Evolutionary conservation across 1,140 invertebrate species (phyloP).

Genomic region (Daktulosphaira vitifoliae): DNA sequence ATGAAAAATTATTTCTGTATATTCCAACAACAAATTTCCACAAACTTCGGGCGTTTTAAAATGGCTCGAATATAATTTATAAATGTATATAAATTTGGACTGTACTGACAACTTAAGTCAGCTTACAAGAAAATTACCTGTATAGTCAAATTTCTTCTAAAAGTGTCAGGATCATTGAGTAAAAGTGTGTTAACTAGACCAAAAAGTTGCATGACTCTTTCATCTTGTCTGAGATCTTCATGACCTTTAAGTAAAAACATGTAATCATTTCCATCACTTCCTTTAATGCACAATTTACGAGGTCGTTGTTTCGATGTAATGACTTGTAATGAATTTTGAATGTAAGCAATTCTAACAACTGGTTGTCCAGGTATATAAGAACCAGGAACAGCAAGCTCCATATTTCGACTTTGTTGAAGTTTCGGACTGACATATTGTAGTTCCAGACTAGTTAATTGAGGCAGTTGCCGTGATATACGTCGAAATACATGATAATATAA

Average conservation of each 20-base stretch:
- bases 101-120: too few relatives aligned
- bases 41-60: too few relatives aligned
- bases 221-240: conserved; percentile 97
- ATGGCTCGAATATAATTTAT: too few relatives aligned
- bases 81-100: too few relatives aligned
- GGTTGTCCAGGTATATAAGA: conserved; percentile 85
- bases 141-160: conserved; percentile 86
- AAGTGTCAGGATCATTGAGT: conserved; percentile 89
- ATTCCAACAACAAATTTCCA: too few relatives aligned
- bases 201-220: conserved; percentile 99
- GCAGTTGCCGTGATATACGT: conserved; percentile 86
- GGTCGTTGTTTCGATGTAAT: conserved; percentile 98
- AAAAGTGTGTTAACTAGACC: conserved; percentile 95
- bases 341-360: conserved; percentile 76
- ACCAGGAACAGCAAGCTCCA: conserved; percentile 91
- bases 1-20: too few relatives aligned
- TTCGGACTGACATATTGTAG: conserved; percentile 93
- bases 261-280: conserved; percentile 94
- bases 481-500: conserved; percentile 97
- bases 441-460: conserved; percentile 79
- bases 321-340: conserved; percentile 76
- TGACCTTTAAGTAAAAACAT: conserved; percentile 98
- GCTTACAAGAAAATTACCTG: conserved; percentile 53
- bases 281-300: conserved; percentile 85
- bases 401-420: conserved; percentile 74